Evolutionary conservation across 2,888 invertebrate genomes (phyloP).

Genomic region (Linnaemya tessellans): DNA sequence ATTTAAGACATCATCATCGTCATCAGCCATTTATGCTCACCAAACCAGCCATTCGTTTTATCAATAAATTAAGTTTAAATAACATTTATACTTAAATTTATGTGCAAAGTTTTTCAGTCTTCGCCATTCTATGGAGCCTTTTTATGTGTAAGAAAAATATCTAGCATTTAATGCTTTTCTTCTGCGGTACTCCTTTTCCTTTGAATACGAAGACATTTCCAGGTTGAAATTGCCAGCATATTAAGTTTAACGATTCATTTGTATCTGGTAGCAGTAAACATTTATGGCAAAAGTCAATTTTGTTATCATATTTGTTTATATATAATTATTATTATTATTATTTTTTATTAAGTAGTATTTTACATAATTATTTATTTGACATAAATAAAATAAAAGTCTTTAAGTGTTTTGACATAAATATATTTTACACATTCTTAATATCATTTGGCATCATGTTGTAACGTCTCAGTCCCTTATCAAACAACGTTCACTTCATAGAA

Average conservation of each 20-base stretch:
- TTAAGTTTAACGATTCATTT: neutral
- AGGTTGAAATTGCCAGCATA: neutral
- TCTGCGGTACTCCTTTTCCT: neutral
- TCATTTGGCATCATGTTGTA: no score
- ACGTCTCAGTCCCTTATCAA: no score
- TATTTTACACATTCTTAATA: no score
- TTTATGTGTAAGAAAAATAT: constrained; percentile 28
- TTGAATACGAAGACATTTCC: neutral
- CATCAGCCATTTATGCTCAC: constrained; percentile 35
- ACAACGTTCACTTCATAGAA: no score
- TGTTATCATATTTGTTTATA: no score
- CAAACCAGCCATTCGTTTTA: constrained; percentile 52
- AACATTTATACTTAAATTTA: constrained; percentile 67
- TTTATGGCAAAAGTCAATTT: no score
- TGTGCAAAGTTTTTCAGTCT: constrained; percentile 57
- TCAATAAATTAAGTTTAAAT: constrained; percentile 67
- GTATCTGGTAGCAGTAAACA: neutral
- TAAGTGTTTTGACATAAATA: no score
- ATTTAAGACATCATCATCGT: constrained; percentile 62
- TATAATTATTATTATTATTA: no score
- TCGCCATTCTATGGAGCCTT: constrained; percentile 10
- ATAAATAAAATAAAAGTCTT: no score
- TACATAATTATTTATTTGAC: no score
- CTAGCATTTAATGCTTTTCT: constrained; percentile 29
- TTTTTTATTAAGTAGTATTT: no score